Evolutionary conservation across 2,797 vertebrate species (phyloP).

Genomic region (Diplodus puntazzo): DNA sequence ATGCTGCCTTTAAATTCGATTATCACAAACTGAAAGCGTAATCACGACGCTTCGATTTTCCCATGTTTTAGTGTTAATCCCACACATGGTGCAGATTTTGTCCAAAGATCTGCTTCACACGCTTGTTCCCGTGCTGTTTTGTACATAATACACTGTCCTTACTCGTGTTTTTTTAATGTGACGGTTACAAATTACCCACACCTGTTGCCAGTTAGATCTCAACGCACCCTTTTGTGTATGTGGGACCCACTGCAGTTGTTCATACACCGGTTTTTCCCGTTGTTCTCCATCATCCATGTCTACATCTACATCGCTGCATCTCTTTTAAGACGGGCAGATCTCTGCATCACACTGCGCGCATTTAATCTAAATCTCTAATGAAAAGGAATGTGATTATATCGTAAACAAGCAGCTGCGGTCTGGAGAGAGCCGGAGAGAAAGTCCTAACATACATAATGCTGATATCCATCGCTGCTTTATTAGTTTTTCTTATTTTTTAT

Average conservation of each 20-base stretch:
- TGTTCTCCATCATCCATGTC: neutral
- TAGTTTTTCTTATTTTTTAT: neutral
- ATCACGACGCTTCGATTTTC: too few relatives aligned
- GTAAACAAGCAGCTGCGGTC: constrained; percentile 43
- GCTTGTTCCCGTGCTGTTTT: neutral
- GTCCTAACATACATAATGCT: neutral
- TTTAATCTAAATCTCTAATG: constrained; percentile 61
- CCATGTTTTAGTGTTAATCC: too few relatives aligned
- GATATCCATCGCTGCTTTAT: neutral
- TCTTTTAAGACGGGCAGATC: constrained; percentile 20
- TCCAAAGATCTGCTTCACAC: constrained; percentile 21
- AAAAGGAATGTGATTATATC: constrained; percentile 57
- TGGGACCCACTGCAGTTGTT: constrained; percentile 23
- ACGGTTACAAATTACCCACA: constrained; percentile 49
- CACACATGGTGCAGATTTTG: neutral
- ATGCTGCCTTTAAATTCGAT: too few relatives aligned
- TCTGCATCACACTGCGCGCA: constrained; percentile 34
- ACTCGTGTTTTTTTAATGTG: constrained; percentile 61
- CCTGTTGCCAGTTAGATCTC: constrained; percentile 34
- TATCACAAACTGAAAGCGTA: too few relatives aligned
- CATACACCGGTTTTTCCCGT: constrained; percentile 12
- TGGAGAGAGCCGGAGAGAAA: constrained; percentile 18
- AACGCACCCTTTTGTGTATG: constrained; percentile 17
- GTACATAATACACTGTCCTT: constrained; percentile 21
- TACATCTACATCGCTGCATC: neutral